Evolutionary conservation across 2,113 vertebrate genomes (phyloP).

Genomic region (Podilymbus podiceps): DNA sequence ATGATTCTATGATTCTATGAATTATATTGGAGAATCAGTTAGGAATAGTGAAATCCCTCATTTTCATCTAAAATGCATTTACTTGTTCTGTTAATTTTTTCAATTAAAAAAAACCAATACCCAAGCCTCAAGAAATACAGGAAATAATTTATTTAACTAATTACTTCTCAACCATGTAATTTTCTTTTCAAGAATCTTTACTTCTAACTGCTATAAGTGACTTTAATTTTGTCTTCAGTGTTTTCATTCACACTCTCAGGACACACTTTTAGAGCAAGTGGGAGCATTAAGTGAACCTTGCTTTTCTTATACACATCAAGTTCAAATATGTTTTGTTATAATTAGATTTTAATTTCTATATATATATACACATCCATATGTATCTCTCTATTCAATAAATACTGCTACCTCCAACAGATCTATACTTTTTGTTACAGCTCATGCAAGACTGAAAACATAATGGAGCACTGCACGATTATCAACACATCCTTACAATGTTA

Average conservation of each 20-base stretch:
- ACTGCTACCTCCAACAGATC: not conserved
- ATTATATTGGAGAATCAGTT: not conserved
- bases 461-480: not conserved
- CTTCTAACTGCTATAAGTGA: not conserved
- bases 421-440: not conserved
- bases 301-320: not conserved
- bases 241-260: not conserved
- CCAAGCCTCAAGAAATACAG: not conserved
- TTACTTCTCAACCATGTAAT: not conserved
- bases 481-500: not conserved
- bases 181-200: not conserved
- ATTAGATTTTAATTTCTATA: not conserved
- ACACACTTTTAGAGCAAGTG: too few species aligned
- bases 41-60: not conserved
- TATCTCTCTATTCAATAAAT: not conserved
- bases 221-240: not conserved
- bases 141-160: not conserved
- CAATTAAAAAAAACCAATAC: not conserved
- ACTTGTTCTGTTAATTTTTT: not conserved
- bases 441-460: not conserved
- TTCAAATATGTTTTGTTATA: not conserved
- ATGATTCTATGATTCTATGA: too few species aligned
- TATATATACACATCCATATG: not conserved
- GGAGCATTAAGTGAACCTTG: not conserved
- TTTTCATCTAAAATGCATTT: not conserved